Percentiles rank a stretch among this genome's conserved stretches.
Evolutionary conservation across 2,797 vertebrate genomes (phyloP).

Genomic region (Notolabrus celidotus): DNA sequence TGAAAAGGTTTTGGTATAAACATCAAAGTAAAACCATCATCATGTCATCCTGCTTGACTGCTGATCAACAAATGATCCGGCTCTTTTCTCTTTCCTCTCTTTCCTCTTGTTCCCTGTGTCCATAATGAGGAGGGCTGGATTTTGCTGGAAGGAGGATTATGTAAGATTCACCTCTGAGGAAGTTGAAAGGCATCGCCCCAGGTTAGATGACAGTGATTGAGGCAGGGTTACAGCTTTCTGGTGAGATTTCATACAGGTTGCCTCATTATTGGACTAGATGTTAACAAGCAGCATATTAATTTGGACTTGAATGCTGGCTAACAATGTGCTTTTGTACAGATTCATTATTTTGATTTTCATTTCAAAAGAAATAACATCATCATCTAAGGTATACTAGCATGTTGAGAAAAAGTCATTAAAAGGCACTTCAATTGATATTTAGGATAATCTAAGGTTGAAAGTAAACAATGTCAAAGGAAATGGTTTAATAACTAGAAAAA

Average conservation of each 20-base stretch:
- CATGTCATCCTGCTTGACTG: neutral
- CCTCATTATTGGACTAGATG: conserved; percentile 58
- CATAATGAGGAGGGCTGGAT: conserved; percentile 53
- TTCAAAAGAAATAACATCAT: conserved; percentile 5
- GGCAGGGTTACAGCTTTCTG: conserved; percentile 32
- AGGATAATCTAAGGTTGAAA: neutral
- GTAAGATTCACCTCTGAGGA: conserved; percentile 64
- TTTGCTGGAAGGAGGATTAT: conserved; percentile 57
- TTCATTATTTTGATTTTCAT: neutral
- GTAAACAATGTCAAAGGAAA: neutral
- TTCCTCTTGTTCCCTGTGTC: conserved; percentile 8
- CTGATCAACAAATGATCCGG: conserved; percentile 26
- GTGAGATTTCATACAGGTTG: conserved; percentile 56
- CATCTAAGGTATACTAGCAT: neutral
- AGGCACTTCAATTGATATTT: neutral
- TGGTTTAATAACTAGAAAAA: neutral
- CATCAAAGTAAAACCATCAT: neutral
- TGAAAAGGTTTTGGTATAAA: neutral
- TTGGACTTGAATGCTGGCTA: conserved; percentile 14
- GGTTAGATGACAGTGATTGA: conserved; percentile 45
- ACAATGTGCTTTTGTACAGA: neutral
- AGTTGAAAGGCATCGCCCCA: conserved; percentile 68
- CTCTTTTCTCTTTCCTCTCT: conserved; percentile 1
- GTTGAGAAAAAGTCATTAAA: neutral
- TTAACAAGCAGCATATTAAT: conserved; percentile 33